These are phyloP conservation scores for Halocaridina rubra DNA, from an alignment of 2,888 invertebrate species.

Conservation along the genomic window DNA sequence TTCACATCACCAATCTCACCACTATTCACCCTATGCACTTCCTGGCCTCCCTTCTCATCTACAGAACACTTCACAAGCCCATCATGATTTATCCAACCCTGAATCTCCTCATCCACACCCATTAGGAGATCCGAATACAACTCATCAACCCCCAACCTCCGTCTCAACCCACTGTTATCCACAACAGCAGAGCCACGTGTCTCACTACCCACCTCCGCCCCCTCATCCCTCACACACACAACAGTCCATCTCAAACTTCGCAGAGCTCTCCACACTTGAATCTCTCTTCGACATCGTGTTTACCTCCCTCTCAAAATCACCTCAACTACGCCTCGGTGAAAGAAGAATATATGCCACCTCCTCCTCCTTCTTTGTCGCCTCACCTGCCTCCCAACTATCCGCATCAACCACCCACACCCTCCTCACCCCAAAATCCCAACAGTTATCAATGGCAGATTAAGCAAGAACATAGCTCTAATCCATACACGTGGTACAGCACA, in stretches of 20 bases:
- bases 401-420: not conserved
- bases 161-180: not conserved
- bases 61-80: not conserved
- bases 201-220: not conserved
- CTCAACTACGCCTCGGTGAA: not conserved
- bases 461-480: not conserved
- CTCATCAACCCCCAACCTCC: constrained; percentile 10
- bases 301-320: not conserved
- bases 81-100: not conserved
- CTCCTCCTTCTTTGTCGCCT: not conserved
- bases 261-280: not conserved
- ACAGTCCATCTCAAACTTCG: not conserved
- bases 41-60: not conserved
- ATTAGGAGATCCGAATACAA: not conserved
- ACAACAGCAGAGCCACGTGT: not conserved
- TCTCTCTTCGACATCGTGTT: not conserved
- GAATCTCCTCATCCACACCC: not conserved
- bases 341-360: not conserved
- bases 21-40: not conserved
- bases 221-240: not conserved
- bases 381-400: not conserved
- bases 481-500: not conserved
- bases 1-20: not conserved
- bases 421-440: not conserved
- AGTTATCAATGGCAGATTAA: not conserved